Evolutionary conservation across 2,888 invertebrate species (phyloP), one percentile per base, ranked within the genome.

Genomic region (Epistrophe grossulariae): DNA sequence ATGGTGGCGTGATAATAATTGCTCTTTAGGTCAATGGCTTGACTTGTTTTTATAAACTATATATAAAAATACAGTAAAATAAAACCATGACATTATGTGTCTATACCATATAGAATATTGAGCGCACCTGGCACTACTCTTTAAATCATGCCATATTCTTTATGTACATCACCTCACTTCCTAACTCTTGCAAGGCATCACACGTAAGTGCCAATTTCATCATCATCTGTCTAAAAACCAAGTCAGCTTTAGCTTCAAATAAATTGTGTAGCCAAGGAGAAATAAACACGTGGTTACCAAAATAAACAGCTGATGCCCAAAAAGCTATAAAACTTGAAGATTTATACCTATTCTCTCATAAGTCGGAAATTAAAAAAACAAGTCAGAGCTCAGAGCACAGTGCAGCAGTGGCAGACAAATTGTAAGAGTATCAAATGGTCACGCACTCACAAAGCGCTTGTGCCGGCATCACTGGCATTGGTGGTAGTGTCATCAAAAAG

Each of bases 1-100:
- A 50, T 68, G 68, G 68, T 68, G 68, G 68, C 68, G 68, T 68
- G 68, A 68, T 66, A 5, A 50, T 35, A 5, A 50, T 35, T 50
- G 13, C 15, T 68, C 50, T 68, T 13, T 68, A 68, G 68, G 68
- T 50, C 68, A 68, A 68, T 68, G 68, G 68, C 68, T 50, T 50
- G 0, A n/a, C 43, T 17, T 31, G 19, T 68, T 62, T 40, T 40
- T 60, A 38, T 19, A 62, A 66, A 50, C 31, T 17, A 66, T 31
- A 6, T 17, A 66, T 35, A 48, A 7, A 31, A 13, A 10, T 45
- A 55, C 11, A n/a, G 59, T 1, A 45, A 55, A 55, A 35, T 5
- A 50, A 19, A 50, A 68, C 35, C 66, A 66, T 66, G 66, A 48
- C 48, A 66, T 66, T 66, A 35, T 1, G 3, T 4, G 13, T 10